Conservation (phyloP, 1,140 invertebrate genomes). For the Danaus plexippus region DNA sequence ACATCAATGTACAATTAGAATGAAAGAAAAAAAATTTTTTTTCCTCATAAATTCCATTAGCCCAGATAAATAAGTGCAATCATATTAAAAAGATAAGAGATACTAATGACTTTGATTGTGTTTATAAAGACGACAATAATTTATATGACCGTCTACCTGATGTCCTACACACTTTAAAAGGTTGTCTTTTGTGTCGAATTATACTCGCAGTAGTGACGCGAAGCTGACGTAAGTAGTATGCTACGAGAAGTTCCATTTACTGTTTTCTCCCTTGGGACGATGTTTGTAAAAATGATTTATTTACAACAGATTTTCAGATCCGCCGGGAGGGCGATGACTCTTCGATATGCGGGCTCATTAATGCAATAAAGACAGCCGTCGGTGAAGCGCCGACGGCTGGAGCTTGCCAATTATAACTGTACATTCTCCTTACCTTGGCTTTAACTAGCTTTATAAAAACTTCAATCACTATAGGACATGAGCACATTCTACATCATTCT, state of each 20-base stretch:
- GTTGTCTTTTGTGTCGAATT: background rate
- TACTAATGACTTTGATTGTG: conserved; percentile 7
- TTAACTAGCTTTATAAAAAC: conserved; percentile 19
- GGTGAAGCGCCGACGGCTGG: conserved; percentile 29
- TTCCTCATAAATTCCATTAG: no score
- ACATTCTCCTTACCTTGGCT: conserved; percentile 23
- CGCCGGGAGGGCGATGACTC: conserved; percentile 39
- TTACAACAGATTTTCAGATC: conserved; percentile 13
- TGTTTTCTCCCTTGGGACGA: no score
- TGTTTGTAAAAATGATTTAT: no score
- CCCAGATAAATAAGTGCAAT: no score
- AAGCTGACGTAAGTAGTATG: no score
- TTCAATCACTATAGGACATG: conserved; percentile 7
- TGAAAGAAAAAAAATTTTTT: no score
- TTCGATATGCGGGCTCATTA: conserved; percentile 55
- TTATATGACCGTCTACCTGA: conserved; percentile 11
- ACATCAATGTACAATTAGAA: no score
- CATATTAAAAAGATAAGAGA: background rate
- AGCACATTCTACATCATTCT: no score
- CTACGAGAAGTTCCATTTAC: no score
- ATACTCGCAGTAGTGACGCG: no score
- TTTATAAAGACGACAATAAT: conserved; percentile 9
- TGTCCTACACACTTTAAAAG: conserved; percentile 13
- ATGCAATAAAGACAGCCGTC: conserved; percentile 50
- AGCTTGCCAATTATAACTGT: conserved; percentile 45